Base-by-base conservation (phyloP, 2,888 invertebrate genomes). In the Cylindroiulus punctatus region DNA sequence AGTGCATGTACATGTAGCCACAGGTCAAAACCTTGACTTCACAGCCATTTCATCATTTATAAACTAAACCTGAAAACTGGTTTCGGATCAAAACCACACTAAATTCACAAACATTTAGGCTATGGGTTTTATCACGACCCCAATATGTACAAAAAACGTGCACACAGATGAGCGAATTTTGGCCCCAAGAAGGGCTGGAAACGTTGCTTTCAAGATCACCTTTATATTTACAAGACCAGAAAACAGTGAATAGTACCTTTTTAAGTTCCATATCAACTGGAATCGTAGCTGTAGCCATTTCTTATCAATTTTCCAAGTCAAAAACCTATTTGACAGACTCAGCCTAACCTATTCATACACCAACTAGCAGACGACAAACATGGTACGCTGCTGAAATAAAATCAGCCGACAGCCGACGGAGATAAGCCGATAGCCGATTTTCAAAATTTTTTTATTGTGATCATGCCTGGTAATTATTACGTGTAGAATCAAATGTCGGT, bases 231-330 rank as follows among this genome's bases (percentile, higher is more conserved):
- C 17, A 22, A 7, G 57, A 7, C 57, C 8, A 22, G 22, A 22
- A 57, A 22, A 7, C 22, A 57, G 22, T 44, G 44, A 84, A 36
- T 84, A 5, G 12, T 57, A 87, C 87, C 83, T 57, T 87, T 86
- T 87, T 87, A 42, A 87, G 84, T 47, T 87, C 87, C 87, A 87
- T 44, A 32, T 87, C 87, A 17, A 87, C 87, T n/a, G 84, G 85
- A 26, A 84, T 32, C 4, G 85, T 40, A 22, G 26, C 42, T 17
- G 86, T 76, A n/a, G 86, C 86, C 86, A 86, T 86, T 85, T 86
- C 0, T 81, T 40, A 44, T 7, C 26, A 86, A 84, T 26, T 30
- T 14, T 84, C 17, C 22, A 19, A 19, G 7, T n/a, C n/a, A 30
- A 3, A 65, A 40, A n/a, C 36, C 47, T n/a, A n/a, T n/a, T n/a